phyloP scores from a whole-genome alignment of 1,140 invertebrate species.

The Drosophila burlai region DNA sequence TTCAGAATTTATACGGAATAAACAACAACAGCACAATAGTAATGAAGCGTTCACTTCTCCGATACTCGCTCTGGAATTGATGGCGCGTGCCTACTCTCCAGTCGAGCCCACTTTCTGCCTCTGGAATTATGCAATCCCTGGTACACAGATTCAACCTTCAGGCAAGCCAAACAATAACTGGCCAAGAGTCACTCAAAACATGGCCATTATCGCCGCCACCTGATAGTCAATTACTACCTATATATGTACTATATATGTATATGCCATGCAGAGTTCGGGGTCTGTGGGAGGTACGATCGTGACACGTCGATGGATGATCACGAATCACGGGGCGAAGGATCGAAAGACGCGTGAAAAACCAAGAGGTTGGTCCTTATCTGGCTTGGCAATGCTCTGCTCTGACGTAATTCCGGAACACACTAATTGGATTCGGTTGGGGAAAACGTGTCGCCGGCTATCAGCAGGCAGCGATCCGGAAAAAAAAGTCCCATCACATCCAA shows the following conservation, averaged over 20 bases:
- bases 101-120: constrained; percentile 7
- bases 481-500: constrained; percentile 14
- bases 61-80: background rate
- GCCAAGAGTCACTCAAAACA: constrained; percentile 18
- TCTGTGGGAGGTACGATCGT: constrained; percentile 6
- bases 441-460: constrained; percentile 64
- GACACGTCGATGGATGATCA: constrained; percentile 20
- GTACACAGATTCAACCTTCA: constrained; percentile 12
- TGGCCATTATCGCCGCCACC: constrained; percentile 22
- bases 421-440: constrained; percentile 57
- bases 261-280: too few species aligned
- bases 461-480: constrained; percentile 26
- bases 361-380: constrained; percentile 8
- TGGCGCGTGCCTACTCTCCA: background rate
- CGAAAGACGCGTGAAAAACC: constrained; percentile 1
- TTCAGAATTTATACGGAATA: background rate
- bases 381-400: constrained; percentile 22
- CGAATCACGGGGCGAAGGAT: constrained; percentile 38
- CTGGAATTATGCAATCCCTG: background rate
- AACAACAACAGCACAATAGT: background rate
- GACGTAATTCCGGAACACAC: constrained; percentile 47
- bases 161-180: constrained; percentile 30
- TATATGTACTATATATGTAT: background rate
- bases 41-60: background rate
- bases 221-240: constrained; percentile 16